Percentiles rank a stretch among this genome's conserved stretches.
These are phyloP conservation scores for Mimachlamys varia DNA, from an alignment of 2,888 invertebrate species.

Conservation along the genomic window DNA sequence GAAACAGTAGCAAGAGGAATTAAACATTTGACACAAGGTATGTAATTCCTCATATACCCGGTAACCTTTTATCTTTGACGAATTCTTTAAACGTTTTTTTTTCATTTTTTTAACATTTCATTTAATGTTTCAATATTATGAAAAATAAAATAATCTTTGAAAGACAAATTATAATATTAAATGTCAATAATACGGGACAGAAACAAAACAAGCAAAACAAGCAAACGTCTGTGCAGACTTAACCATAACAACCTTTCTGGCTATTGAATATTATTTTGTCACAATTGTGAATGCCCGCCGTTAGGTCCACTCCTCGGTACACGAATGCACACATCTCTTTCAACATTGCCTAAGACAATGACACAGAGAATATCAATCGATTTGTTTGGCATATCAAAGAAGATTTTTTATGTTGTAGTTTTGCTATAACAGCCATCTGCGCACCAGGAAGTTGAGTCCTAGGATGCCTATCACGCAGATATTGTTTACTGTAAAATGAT, in stretches of 20 bases:
- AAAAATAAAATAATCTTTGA: not conserved
- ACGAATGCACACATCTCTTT: not conserved
- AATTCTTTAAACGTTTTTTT: too few relatives aligned
- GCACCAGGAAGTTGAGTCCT: constrained; percentile 27
- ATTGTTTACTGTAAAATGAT: constrained; percentile 21
- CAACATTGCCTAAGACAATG: not conserved
- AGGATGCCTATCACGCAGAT: constrained; percentile 12
- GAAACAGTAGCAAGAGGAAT: not conserved
- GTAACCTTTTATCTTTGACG: too few relatives aligned
- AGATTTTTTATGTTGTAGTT: not conserved
- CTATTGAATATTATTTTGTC: not conserved
- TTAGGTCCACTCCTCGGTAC: not conserved
- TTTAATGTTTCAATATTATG: too few relatives aligned
- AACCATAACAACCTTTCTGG: not conserved
- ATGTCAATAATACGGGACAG: not conserved
- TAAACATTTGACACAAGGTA: too few relatives aligned
- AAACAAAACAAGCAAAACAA: not conserved
- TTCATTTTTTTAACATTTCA: too few relatives aligned
- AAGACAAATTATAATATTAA: not conserved
- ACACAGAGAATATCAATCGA: constrained; percentile 28
- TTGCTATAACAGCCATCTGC: constrained; percentile 14
- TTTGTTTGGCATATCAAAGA: constrained; percentile 21
- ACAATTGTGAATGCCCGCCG: not conserved
- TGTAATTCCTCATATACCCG: too few relatives aligned
- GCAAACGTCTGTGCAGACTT: not conserved